Evolutionary conservation across 37 sponge, comb jelly and placozoan genomes (phyloP).

Genomic region (Agelas oroides): DNA sequence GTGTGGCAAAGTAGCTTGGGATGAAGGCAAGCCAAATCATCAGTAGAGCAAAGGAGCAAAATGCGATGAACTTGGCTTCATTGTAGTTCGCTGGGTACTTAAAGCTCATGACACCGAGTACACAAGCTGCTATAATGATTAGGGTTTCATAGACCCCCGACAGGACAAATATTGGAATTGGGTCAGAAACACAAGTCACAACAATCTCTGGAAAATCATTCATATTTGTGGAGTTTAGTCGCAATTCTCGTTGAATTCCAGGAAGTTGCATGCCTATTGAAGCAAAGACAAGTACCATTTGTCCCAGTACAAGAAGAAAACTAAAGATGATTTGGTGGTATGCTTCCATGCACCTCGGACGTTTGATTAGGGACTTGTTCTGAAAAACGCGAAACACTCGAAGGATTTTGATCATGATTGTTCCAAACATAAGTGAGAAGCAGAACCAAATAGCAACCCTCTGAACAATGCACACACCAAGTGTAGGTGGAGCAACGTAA

Average conservation of each 20-base stretch:
- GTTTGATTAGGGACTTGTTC: constrained; percentile 5
- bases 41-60: constrained; percentile 50
- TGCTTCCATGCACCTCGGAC: neutral
- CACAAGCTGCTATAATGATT: constrained; percentile 38
- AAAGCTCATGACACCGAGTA: constrained; percentile 51
- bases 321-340: constrained; percentile 62
- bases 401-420: constrained; percentile 71
- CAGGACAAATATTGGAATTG: constrained; percentile 18
- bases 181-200: constrained; percentile 23
- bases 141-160: constrained; percentile 31
- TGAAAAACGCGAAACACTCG: constrained; percentile 65
- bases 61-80: constrained; percentile 57
- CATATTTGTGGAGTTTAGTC: neutral
- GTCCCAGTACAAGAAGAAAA: constrained; percentile 38
- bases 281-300: constrained; percentile 41
- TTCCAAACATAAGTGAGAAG: constrained; percentile 63
- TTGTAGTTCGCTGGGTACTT: constrained; percentile 71
- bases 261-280: constrained; percentile 33
- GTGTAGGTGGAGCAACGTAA: constrained; percentile 31
- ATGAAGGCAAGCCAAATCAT: constrained; percentile 62
- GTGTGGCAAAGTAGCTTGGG: constrained; percentile 43
- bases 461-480: constrained; percentile 45
- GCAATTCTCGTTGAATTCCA: neutral
- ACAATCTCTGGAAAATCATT: constrained; percentile 32
- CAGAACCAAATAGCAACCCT: constrained; percentile 58